phyloP scores from a whole-genome alignment of 2,888 invertebrate species.

The Hydrotaea diabolus region DNA sequence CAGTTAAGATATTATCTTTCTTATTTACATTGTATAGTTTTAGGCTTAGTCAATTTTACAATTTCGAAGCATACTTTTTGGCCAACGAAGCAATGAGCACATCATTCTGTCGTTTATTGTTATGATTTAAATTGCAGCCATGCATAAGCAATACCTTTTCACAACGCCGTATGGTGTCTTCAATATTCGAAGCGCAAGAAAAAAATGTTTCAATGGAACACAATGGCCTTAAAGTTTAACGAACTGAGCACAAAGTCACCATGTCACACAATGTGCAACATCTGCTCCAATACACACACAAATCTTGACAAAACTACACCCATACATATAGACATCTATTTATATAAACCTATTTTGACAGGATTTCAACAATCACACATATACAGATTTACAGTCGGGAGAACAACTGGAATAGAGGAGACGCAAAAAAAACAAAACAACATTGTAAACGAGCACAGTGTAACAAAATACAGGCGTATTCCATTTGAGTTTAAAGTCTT shows the following conservation, averaged over 20 bases:
- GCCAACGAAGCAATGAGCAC: background rate
- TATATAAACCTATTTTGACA: no score
- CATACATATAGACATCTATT: background rate
- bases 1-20: no score
- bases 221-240: background rate
- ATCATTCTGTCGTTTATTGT: no score
- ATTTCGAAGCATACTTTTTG: background rate
- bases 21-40: no score
- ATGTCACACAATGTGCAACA: background rate
- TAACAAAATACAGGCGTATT: no score
- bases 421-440: no score
- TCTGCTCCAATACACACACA: background rate
- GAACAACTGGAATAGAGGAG: no score
- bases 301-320: conserved; percentile 14
- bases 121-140: background rate
- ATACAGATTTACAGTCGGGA: background rate
- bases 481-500: no score
- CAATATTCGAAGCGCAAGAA: background rate
- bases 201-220: background rate
- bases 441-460: no score
- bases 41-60: no score
- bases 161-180: background rate
- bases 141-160: background rate
- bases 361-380: background rate
- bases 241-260: background rate